These are phyloP conservation scores for Enteromius viviparus DNA, from an alignment of 2,797 vertebrate genomes.

Conservation along the genomic window DNA sequence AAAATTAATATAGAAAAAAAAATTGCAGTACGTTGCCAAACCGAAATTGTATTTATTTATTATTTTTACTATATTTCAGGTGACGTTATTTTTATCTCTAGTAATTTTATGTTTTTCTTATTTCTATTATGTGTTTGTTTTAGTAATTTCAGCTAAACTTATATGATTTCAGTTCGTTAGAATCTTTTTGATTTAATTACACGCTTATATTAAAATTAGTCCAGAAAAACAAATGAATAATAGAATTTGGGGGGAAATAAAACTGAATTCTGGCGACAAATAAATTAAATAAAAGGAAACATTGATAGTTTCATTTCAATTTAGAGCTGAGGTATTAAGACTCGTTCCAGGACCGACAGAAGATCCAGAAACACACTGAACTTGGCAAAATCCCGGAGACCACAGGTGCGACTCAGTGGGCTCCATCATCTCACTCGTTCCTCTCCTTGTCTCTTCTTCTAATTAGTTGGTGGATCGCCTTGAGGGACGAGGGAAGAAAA, in stretches of 20 bases:
- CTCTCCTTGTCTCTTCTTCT: slow-evolving; percentile 25
- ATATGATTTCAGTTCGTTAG: no score
- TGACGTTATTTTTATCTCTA: no score
- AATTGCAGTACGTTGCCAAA: no score
- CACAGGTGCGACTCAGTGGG: slow-evolving; percentile 25
- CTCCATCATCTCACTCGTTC: not conserved
- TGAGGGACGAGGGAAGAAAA: slow-evolving; percentile 17
- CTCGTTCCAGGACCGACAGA: not conserved
- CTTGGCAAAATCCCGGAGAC: not conserved
- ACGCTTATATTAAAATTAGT: no score
- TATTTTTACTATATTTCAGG: no score
- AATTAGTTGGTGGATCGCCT: slow-evolving; percentile 45
- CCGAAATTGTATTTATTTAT: no score
- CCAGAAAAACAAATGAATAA: no score
- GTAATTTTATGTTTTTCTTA: no score
- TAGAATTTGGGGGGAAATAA: not conserved
- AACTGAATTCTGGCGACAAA: not conserved
- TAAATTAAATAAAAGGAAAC: not conserved
- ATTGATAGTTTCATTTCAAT: not conserved
- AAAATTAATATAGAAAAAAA: not conserved
- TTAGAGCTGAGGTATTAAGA: not conserved
- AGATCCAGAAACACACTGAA: not conserved
- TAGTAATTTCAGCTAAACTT: no score
- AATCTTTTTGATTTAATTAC: not conserved
- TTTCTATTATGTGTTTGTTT: no score